Conservation (phyloP, 2,888 invertebrate genomes). For the Acanthosepion pharaonis region DNA sequence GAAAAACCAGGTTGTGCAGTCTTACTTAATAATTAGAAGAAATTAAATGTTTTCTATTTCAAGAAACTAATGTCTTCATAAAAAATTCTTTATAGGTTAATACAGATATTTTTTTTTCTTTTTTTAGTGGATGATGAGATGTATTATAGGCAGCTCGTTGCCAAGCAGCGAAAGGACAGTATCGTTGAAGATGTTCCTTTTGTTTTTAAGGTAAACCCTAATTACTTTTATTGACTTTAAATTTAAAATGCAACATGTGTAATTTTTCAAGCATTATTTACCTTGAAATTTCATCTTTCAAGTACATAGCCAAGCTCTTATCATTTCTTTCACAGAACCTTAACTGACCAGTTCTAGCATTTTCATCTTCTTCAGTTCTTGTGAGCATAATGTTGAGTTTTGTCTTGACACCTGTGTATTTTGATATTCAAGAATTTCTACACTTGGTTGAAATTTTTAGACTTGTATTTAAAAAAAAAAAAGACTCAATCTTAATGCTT, state of each 20-base stretch:
- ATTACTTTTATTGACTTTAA: not conserved
- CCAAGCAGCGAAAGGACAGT: slow-evolving; percentile 60
- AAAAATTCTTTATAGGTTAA: too few relatives aligned
- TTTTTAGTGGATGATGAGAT: slow-evolving; percentile 63
- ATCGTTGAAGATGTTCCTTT: slow-evolving; percentile 67
- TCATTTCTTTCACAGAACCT: not conserved
- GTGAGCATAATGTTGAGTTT: not conserved
- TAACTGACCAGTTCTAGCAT: not conserved
- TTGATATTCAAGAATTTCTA: not conserved
- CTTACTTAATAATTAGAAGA: too few relatives aligned
- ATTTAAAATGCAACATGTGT: not conserved
- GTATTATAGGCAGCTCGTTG: slow-evolving; percentile 60
- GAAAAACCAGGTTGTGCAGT: too few relatives aligned
- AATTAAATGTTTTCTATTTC: too few relatives aligned
- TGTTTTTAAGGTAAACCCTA: slow-evolving; percentile 60
- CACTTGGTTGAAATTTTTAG: too few relatives aligned
- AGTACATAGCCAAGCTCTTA: not conserved
- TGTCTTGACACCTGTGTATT: not conserved
- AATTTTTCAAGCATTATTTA: not conserved
- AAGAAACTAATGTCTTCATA: too few relatives aligned
- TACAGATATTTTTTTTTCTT: not conserved
- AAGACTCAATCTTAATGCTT: too few relatives aligned
- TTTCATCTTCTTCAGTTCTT: not conserved
- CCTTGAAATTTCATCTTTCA: not conserved
- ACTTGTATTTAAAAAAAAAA: too few relatives aligned